Conservation (phyloP, 2,113 vertebrate species). For the Nyctibius bracteatus region DNA sequence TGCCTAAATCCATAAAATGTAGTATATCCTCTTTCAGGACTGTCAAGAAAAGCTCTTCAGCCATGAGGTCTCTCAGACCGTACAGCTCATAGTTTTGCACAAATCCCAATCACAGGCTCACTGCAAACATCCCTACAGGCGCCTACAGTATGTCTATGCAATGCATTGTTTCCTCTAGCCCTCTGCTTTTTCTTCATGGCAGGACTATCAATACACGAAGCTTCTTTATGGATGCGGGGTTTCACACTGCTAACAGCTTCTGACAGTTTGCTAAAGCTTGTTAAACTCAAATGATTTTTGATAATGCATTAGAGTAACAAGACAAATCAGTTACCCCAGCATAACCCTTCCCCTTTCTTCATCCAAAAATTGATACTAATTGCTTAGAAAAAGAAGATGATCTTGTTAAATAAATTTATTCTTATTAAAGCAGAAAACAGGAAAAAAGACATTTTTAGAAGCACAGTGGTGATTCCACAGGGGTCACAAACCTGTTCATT, state of each 20-base stretch:
- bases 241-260: slow-evolving; percentile 31
- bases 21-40: background rate
- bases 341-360: background rate
- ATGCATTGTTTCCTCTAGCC: background rate
- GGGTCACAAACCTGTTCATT: background rate
- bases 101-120: background rate
- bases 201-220: slow-evolving; percentile 4
- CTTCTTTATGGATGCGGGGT: background rate
- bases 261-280: slow-evolving; percentile 34
- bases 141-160: background rate
- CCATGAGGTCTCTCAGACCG: background rate
- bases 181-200: background rate
- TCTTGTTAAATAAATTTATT: background rate
- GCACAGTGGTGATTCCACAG: background rate
- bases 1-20: background rate
- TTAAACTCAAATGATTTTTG: slow-evolving; percentile 53
- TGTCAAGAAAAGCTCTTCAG: background rate
- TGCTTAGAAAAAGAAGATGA: background rate
- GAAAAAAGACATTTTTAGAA: background rate
- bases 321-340: slow-evolving; percentile 25
- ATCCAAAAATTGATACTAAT: background rate
- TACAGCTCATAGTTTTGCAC: background rate
- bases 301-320: slow-evolving; percentile 32
- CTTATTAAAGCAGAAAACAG: background rate
- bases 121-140: background rate